These are phyloP conservation scores for Pelvicachromis taeniatus DNA, from an alignment of 2,113 vertebrate genomes.

Conservation along the genomic window DNA sequence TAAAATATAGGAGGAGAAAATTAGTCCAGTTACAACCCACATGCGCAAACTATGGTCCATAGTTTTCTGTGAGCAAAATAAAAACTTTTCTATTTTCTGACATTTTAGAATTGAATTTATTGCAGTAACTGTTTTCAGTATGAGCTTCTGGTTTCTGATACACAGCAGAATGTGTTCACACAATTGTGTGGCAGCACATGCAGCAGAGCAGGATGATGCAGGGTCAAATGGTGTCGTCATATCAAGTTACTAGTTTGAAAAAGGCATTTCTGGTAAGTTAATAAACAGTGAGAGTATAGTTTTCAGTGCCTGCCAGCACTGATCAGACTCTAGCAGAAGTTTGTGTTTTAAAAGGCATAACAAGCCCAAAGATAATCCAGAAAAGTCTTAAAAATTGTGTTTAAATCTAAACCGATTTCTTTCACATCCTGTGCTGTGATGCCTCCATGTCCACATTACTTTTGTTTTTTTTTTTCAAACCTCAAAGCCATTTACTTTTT, in stretches of 20 bases:
- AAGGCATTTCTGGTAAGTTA: background rate
- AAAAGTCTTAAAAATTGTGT: background rate
- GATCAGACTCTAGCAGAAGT: background rate
- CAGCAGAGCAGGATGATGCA: background rate
- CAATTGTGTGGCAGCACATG: background rate
- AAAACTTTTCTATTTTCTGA: background rate
- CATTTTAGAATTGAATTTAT: fast-evolving
- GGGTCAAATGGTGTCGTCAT: background rate
- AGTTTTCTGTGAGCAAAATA: background rate
- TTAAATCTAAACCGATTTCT: background rate
- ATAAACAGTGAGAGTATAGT: background rate
- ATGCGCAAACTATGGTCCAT: fast-evolving
- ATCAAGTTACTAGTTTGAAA: background rate
- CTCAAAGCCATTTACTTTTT: background rate
- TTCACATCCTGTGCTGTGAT: background rate
- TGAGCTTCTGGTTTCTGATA: background rate
- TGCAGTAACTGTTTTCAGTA: background rate
- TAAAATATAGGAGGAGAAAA: background rate
- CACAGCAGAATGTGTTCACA: background rate
- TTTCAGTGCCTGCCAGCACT: background rate
- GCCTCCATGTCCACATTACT: background rate
- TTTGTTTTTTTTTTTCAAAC: background rate
- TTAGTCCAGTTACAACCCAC: background rate
- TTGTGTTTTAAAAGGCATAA: background rate
- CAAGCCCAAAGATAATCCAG: background rate